Evolutionary conservation across 2,797 vertebrate genomes (phyloP).

Genomic region (Peromyscus attwateri): DNA sequence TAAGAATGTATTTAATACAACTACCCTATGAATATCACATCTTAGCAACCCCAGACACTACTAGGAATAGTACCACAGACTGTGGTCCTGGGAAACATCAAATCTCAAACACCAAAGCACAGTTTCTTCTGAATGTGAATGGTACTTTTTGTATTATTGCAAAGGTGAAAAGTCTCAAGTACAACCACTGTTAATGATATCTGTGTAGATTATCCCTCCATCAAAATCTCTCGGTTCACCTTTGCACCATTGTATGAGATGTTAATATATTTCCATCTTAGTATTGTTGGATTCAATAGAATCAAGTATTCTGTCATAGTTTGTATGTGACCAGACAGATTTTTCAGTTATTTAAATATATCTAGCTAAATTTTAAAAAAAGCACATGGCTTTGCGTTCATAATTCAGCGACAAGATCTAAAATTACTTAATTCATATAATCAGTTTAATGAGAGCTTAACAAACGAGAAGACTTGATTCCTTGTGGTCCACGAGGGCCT

Average conservation of each 20-base stretch:
- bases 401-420: constrained; percentile 10
- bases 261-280: neutral
- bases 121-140: neutral
- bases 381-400: neutral
- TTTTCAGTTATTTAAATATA: constrained; percentile 16
- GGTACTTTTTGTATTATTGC: too few species aligned
- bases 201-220: neutral
- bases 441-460: neutral
- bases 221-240: neutral
- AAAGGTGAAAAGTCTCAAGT: neutral
- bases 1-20: neutral
- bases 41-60: neutral
- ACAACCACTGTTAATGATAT: neutral
- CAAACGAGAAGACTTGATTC: neutral
- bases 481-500: neutral
- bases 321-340: neutral
- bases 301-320: neutral
- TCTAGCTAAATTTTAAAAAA: neutral
- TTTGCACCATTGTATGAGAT: neutral
- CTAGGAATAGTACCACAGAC: neutral
- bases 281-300: neutral
- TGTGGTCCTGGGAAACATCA: neutral
- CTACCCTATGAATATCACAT: neutral
- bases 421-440: neutral
- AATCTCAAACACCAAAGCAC: neutral